Conservation (phyloP, 2,113 vertebrate genomes). For the Odobenus rosmarus region DNA sequence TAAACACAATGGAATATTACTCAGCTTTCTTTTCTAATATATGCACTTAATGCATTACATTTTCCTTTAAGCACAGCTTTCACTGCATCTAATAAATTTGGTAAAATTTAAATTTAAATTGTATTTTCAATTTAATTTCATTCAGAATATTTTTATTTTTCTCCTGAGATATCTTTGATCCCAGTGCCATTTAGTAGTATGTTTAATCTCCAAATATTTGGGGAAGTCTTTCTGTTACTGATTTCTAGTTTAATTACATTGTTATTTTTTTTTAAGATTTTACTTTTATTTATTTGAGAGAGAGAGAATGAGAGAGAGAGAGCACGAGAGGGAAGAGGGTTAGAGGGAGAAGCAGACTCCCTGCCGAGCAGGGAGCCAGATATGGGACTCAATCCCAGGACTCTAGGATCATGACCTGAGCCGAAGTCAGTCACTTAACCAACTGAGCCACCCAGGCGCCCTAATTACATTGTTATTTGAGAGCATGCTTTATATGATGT, state of each 20-base stretch:
- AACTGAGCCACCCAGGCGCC: no score
- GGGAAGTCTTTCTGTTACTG: not conserved
- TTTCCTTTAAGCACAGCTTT: not conserved
- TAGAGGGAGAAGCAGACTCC: no score
- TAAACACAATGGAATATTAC: no score
- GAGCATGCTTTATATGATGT: not conserved
- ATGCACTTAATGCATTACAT: not conserved
- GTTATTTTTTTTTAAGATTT: not conserved
- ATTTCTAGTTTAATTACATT: not conserved
- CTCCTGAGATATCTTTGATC: not conserved
- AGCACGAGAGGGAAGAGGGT: no score
- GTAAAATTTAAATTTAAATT: not conserved
- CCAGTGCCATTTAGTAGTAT: not conserved
- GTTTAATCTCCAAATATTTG: not conserved
- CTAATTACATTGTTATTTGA: not conserved
- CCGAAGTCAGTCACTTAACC: no score
- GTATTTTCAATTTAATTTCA: not conserved
- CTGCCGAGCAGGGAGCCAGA: no score
- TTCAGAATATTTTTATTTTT: conserved; percentile 3
- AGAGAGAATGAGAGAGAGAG: no score
- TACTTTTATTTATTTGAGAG: no score
- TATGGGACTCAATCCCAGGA: no score
- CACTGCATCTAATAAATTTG: not conserved
- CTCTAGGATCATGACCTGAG: no score
- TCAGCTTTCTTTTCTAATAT: not conserved